Evolutionary conservation across 1,140 invertebrate genomes (phyloP).

Genomic region (Papilio aristodemus): DNA sequence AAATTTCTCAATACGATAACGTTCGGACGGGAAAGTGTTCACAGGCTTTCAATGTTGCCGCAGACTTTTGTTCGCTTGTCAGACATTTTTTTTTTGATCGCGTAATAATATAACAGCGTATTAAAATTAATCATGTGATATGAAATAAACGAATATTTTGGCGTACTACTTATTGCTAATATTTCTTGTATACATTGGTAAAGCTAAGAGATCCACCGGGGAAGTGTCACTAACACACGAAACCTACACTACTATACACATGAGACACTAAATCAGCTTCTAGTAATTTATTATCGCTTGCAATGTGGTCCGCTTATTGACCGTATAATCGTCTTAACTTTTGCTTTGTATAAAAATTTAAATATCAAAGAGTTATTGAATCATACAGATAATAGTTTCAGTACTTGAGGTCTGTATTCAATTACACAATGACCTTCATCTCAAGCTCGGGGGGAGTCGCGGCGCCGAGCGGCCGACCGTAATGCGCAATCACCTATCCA

Average conservation of each 20-base stretch:
- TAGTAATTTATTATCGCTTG: neutral
- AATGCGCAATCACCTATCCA: slow-evolving; percentile 48
- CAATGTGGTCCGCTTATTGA: neutral
- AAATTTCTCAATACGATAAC: slow-evolving; percentile 31
- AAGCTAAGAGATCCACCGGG: too few species aligned
- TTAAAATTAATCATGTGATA: neutral
- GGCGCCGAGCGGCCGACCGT: slow-evolving; percentile 31
- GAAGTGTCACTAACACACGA: too few species aligned
- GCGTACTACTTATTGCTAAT: too few species aligned
- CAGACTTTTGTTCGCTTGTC: neutral
- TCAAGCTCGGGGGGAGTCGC: slow-evolving; percentile 48
- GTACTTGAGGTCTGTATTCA: slow-evolving; percentile 45
- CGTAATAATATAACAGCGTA: neutral
- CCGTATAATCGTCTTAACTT: slow-evolving; percentile 18
- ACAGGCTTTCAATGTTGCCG: neutral
- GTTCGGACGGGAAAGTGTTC: slow-evolving; percentile 18
- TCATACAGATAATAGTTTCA: slow-evolving; percentile 37
- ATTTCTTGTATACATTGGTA: too few species aligned
- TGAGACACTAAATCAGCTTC: neutral
- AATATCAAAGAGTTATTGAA: slow-evolving; percentile 26
- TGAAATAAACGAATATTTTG: neutral
- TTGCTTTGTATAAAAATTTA: slow-evolving; percentile 14
- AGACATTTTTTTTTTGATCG: neutral
- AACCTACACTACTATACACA: too few species aligned
- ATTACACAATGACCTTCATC: slow-evolving; percentile 63